A percentile compares a stretch with the other conserved stretches of the same genome.
phyloP scores from a whole-genome alignment of 2,888 invertebrate species.

The Stenotaenia linearis region DNA sequence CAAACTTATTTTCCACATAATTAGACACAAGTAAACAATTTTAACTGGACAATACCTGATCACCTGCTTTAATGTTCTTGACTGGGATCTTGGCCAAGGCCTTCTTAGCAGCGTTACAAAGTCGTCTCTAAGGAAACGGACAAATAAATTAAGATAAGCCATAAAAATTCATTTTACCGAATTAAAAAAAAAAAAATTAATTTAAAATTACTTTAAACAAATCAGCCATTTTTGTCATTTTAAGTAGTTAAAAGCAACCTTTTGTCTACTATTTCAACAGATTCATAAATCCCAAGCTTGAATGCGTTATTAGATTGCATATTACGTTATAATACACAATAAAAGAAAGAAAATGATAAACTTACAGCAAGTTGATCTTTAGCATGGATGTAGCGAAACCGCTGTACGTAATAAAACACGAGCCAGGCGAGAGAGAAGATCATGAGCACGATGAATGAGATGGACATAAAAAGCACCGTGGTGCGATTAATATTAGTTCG shows the following conservation, averaged over 20 bases:
- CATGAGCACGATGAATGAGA: slow-evolving; percentile 92
- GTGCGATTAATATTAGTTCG: slow-evolving; percentile 71
- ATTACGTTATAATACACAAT: too few species aligned
- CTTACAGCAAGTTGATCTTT: slow-evolving; percentile 85
- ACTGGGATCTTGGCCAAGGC: slow-evolving; percentile 89
- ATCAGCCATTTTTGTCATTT: too few species aligned
- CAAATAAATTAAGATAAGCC: background rate
- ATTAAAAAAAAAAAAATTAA: background rate
- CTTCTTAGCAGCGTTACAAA: slow-evolving; percentile 89
- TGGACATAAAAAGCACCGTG: slow-evolving; percentile 88
- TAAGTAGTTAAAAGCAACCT: too few species aligned
- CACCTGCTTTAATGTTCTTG: slow-evolving; percentile 75
- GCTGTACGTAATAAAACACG: slow-evolving; percentile 91
- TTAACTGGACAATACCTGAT: slow-evolving; percentile 44
- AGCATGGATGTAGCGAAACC: slow-evolving; percentile 88
- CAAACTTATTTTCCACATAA: background rate
- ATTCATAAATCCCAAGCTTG: too few species aligned
- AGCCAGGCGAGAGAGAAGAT: slow-evolving; percentile 91
- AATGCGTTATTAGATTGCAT: background rate
- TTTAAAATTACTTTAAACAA: too few species aligned
- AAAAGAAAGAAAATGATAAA: slow-evolving; percentile 34
- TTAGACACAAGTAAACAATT: background rate
- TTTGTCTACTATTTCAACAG: too few species aligned
- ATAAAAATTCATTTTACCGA: background rate
- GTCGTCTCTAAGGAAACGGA: slow-evolving; percentile 61